Base-by-base conservation (phyloP, 1,140 invertebrate genomes). In the Rhynchophorus ferrugineus region DNA sequence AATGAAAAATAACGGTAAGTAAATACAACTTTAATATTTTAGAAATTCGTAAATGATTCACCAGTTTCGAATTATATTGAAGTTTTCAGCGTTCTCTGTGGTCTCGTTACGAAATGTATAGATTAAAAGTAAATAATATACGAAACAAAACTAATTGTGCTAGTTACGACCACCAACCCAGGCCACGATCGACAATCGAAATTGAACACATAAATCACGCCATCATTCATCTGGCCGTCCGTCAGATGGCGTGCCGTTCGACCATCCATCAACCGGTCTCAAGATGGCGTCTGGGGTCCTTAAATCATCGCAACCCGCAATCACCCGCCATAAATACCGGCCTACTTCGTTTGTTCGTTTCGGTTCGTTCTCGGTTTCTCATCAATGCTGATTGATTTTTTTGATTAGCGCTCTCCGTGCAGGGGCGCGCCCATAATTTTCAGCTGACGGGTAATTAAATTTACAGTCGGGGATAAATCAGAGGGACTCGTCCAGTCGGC, bases 241-340 rank as follows among this genome's bases (percentile, higher is more conserved):
- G 62, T 63, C 62, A 65, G 64, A 49, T 66, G 59, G 64, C 64
- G 64, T 66, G 64, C 60, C 58, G 56, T 49, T 55, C 51, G 50
- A 42, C 61, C 55, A 58, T 66, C 57, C 57, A 66, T 66, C 62
- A 66, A 39, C 38, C 50, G 36, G 41, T 44, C 48, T 55, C 58
- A 64, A 62, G 64, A 63, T 63, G 64, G 61, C 61, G 57, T 49
- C 54, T 49, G 49, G 45, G 55, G 59, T 56, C 59, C 44, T 49
- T 35, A 66, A 66, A 66, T 66, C 64, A 66, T 64, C 57, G 44
- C 52, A 60, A 60, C 64, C 64, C 61, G 62, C 63, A 66, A 66
- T 66, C 64, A 64, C 60, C 46, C 48, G 54, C 61, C 57, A 62
- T 65, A 65, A 65, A 65, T 65, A 63, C 49, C 56, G 59, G 58